These are phyloP conservation scores for Perca schrenkii DNA, from an alignment of 2,113 vertebrate genomes.

Conservation along the genomic window DNA sequence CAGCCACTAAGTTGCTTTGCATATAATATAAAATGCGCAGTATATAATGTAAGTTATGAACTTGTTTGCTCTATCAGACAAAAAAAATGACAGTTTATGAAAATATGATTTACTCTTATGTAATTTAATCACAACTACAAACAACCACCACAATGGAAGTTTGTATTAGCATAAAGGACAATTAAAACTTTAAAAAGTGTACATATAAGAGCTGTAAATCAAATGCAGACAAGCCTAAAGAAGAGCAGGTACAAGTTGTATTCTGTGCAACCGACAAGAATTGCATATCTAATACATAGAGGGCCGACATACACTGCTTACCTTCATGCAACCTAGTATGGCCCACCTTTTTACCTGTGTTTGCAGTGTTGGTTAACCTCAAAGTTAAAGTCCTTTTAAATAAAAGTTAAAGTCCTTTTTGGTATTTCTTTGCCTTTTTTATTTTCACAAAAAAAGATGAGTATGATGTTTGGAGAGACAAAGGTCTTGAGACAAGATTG, in stretches of 20 bases:
- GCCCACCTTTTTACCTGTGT: neutral
- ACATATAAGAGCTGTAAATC: neutral
- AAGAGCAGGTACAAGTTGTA: neutral
- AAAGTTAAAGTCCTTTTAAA: neutral
- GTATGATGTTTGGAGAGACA: conserved; percentile 20
- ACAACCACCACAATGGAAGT: neutral
- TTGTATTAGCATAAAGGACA: neutral
- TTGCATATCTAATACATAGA: neutral
- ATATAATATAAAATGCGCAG: neutral
- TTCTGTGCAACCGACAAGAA: neutral
- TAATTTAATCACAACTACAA: neutral
- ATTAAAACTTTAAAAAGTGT: neutral
- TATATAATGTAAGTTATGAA: neutral
- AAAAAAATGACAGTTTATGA: neutral
- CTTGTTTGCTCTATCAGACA: neutral
- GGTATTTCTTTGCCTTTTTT: neutral
- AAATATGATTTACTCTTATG: neutral
- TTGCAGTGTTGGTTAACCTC: neutral
- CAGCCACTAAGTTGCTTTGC: neutral
- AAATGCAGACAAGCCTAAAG: neutral
- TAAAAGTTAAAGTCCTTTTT: neutral
- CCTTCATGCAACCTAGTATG: neutral
- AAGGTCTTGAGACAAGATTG: neutral
- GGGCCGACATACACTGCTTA: neutral
- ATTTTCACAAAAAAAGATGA: neutral